Evolutionary conservation across 2,797 vertebrate genomes (phyloP), one percentile per base, ranked within the genome.

Genomic region (Lepilemur ruficaudatus): DNA sequence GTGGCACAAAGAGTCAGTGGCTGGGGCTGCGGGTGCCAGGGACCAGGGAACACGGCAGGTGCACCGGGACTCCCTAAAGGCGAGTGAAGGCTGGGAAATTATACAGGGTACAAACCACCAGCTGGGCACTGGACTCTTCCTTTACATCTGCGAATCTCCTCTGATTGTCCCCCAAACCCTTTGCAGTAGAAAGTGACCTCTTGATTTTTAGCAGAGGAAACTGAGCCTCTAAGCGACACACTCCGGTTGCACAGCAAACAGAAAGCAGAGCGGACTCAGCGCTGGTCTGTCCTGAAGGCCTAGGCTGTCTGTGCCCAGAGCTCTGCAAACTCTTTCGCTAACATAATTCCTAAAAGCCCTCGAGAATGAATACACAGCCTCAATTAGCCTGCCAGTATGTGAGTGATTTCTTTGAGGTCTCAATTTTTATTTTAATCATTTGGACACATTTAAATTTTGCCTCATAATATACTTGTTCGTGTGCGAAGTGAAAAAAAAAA

Each of bases 51-150:
- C 46, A 63, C 25, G 52, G 28, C 1, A 5, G 17, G n/a, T 2
- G 20, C n/a, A 22, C 32, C 15, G 43, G 14, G 57, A 43, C 61
- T 73, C n/a, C n/a, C 3, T 32, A 10, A 25, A 4, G 63, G 63
- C 43, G 38, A 22, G 18, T 5, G 20, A 72, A 46, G 4, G 0
- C 7, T 14, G 13, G 72, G 63, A 13, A 6, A 32, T 50, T 9
- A 46, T 6, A 63, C 0, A 0, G 28, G 55, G 28, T 9, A 1
- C 15, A n/a, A 78, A 63, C 12, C 14, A 8, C 30, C 6, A 12
- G 22, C n/a, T 25, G 14, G 59, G 38, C 12, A 35, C 30, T 0
- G 10, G 4, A 2, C 30, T 63, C 43, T 28, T 0, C 38, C 20
- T 73, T 61, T n/a, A 20, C 20, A 7, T 0, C 4, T 11, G 5